phyloP scores from a whole-genome alignment of 1,140 invertebrate species.

The Platorchestia sp. region DNA sequence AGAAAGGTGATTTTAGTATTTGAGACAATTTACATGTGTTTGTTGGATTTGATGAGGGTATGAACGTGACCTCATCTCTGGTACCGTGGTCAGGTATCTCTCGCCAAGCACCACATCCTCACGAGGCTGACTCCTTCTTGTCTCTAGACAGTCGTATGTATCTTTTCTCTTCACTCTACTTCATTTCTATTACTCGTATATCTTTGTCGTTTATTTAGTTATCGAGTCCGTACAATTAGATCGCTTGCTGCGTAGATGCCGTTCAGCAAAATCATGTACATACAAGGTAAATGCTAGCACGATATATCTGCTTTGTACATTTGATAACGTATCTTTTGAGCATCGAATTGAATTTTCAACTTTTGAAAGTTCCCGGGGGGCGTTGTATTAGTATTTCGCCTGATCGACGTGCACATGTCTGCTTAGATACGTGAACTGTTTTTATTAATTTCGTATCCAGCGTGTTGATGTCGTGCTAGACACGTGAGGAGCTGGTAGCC shows the following conservation, averaged over 20 bases:
- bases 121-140: background rate
- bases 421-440: background rate
- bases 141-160: constrained; percentile 47
- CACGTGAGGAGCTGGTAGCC: too few relatives aligned
- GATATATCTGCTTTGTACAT: background rate
- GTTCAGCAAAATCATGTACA: background rate
- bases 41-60: background rate
- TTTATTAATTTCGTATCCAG: background rate
- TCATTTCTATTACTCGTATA: background rate
- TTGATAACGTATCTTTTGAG: background rate
- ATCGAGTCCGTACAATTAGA: background rate
- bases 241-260: constrained; percentile 8
- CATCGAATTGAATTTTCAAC: background rate
- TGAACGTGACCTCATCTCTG: background rate
- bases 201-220: background rate
- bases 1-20: background rate
- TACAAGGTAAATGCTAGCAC: background rate
- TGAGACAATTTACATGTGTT: too few relatives aligned
- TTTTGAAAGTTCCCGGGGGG: background rate
- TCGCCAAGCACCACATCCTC: background rate
- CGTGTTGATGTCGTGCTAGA: background rate
- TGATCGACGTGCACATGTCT: background rate
- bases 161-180: background rate
- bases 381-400: background rate
- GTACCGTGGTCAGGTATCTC: background rate